A percentile compares a stretch with the other conserved stretches of the same genome.
Conservation (phyloP, 2,113 vertebrate genomes). For the Neolamprologus brichardi region DNA sequence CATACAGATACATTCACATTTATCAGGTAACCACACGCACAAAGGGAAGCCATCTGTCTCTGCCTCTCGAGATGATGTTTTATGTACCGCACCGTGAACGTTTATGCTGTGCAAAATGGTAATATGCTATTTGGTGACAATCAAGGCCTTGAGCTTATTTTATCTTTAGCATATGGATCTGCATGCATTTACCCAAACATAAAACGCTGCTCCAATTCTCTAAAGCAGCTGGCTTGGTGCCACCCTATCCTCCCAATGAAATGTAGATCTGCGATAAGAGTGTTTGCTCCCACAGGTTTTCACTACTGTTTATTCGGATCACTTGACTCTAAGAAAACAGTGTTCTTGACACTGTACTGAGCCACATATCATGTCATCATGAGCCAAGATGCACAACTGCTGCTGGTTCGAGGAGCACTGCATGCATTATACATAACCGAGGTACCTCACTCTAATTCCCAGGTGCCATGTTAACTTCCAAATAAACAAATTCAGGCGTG, state of each 20-base stretch:
- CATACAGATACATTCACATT: background rate
- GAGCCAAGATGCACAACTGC: background rate
- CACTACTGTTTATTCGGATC: conserved; percentile 45
- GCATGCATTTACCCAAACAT: conserved; percentile 25
- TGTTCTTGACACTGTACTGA: conserved; percentile 14
- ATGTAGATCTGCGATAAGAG: conserved; percentile 57
- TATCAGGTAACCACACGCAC: background rate
- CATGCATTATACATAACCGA: conserved; percentile 29
- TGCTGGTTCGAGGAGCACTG: background rate
- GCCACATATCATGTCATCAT: background rate
- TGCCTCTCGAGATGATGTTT: background rate
- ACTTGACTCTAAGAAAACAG: conserved; percentile 42
- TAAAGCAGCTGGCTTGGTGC: conserved; percentile 42
- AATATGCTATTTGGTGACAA: conserved; percentile 2
- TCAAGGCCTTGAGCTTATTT: conserved; percentile 19
- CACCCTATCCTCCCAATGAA: conserved; percentile 45
- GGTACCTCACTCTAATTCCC: conserved; percentile 13
- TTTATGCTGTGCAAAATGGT: background rate
- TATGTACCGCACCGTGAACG: background rate
- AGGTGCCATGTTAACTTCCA: conserved; percentile 17
- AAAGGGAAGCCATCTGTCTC: conserved; percentile 14
- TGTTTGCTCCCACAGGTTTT: conserved; percentile 39
- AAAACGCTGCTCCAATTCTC: conserved; percentile 18
- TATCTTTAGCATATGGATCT: conserved; percentile 31
- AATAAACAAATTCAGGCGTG: background rate